phyloP scores from a whole-genome alignment of 2,797 vertebrate species.

The Notolepis coatsorum region DNA sequence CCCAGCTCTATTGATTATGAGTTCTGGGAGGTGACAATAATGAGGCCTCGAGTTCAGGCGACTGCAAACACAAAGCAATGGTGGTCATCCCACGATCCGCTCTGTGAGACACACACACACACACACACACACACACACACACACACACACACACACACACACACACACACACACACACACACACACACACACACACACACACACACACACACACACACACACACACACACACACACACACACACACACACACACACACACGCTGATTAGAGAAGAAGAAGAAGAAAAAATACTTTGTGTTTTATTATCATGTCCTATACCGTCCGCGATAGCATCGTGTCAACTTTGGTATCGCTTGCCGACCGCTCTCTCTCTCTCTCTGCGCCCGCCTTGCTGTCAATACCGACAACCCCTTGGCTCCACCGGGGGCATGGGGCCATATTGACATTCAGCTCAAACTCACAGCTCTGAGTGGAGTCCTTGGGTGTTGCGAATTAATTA shows the following conservation, averaged over 20 bases:
- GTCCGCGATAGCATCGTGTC: constrained; percentile 59
- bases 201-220: neutral
- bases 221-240: neutral
- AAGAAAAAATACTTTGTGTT: constrained; percentile 44
- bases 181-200: constrained; percentile 1
- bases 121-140: neutral
- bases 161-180: neutral
- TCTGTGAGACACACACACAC: constrained; percentile 2
- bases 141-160: neutral
- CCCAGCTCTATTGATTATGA: constrained; percentile 77
- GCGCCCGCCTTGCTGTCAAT: constrained; percentile 74
- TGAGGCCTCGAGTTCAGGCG: constrained; percentile 72
- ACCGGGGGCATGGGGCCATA: constrained; percentile 73
- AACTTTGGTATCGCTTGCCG: constrained; percentile 70
- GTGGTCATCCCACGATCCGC: constrained; percentile 41
- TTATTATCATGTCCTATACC: constrained; percentile 50
- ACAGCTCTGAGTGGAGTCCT: constrained; percentile 80
- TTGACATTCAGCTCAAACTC: constrained; percentile 85
- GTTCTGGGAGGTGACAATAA: constrained; percentile 76
- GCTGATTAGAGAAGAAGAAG: neutral
- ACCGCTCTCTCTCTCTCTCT: constrained; percentile 44
- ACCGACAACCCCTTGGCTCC: constrained; percentile 74
- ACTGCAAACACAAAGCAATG: constrained; percentile 68
- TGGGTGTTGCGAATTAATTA: constrained; percentile 83
- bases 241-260: neutral